A percentile compares a stretch with the other conserved stretches of the same genome.
Conservation (phyloP, 2,888 invertebrate genomes). For the Zygogramma bicolorata region DNA sequence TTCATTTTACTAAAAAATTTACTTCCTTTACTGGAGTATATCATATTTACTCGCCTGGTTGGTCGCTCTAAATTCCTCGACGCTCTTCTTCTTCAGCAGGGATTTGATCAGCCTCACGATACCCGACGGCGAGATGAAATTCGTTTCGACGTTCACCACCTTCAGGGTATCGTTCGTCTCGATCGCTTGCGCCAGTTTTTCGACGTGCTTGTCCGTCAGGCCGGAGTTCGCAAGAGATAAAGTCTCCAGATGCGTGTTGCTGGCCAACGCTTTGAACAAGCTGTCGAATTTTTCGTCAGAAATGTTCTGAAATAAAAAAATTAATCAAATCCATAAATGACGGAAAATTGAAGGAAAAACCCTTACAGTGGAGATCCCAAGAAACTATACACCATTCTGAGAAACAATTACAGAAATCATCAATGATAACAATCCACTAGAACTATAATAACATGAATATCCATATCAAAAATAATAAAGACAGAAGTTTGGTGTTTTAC, state of each 20-base stretch:
- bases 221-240: constrained; percentile 94
- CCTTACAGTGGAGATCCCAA: no score
- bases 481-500: no score
- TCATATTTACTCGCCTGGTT: constrained; percentile 83
- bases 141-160: constrained; percentile 94
- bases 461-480: no score
- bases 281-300: constrained; percentile 94
- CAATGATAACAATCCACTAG: no score
- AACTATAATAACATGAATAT: no score
- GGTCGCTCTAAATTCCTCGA: constrained; percentile 96
- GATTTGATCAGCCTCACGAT: constrained; percentile 89
- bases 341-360: no score
- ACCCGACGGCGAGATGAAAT: constrained; percentile 92
- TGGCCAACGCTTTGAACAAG: constrained; percentile 88
- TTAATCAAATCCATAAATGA: no score
- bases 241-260: constrained; percentile 92
- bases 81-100: constrained; percentile 85
- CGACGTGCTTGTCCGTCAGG: constrained; percentile 89
- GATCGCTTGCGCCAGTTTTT: constrained; percentile 85
- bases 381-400: no score
- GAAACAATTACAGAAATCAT: no score
- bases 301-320: constrained; percentile 81
- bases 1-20: no score
- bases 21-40: not conserved
- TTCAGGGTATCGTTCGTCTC: constrained; percentile 83